Evolutionary conservation across 2,113 vertebrate species (phyloP), one percentile per base, ranked within the genome.

Genomic region (Coregonus clupeaformis): DNA sequence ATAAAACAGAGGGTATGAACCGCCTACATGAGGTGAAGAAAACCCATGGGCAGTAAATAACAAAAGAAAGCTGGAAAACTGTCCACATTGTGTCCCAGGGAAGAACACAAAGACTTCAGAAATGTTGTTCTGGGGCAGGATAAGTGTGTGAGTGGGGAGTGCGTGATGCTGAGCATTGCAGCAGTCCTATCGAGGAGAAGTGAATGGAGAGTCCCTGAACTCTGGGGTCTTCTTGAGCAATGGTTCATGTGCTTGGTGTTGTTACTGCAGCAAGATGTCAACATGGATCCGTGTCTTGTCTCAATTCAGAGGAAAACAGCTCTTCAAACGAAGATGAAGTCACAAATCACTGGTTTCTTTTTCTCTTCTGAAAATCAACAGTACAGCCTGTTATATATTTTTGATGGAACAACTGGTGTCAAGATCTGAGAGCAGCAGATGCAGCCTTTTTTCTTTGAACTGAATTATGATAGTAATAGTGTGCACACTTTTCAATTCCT

Each of bases 391-490:
- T 2, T 47, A 13, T 75, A 18, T 75, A 75, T 66, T 65, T 66
- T 30, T 42, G 36, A 2, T 42, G 52, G 4, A 63, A 49, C 27
- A 27, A 27, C 27, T 27, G 27, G 27, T 27, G 27, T 27, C 27
- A 27, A 2, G 70, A 75, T 77, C 36, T 42, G 36, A 42, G 36
- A 42, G 66, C 81, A 84, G 71, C 75, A 79, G 78, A 78, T 65
- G 1, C 59, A 81, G 9, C 27, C 52, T 63, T 74, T 62, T 68
- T 55, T 72, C 71, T 69, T 81, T 77, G 75, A 75, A 67, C 73
- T 82, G 73, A 80, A 76, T 64, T 59, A 75, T 77, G 69, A 74
- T 85, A 83, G 85, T 77, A 49, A 75, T 85, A 78, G 82, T 11
- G 36, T 42, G 36, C 36, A 42, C 36, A 42, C 36, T 42, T 42